Evolutionary conservation across 1,140 invertebrate species (phyloP).

Genomic region (Lordiphosa clarofinis): DNA sequence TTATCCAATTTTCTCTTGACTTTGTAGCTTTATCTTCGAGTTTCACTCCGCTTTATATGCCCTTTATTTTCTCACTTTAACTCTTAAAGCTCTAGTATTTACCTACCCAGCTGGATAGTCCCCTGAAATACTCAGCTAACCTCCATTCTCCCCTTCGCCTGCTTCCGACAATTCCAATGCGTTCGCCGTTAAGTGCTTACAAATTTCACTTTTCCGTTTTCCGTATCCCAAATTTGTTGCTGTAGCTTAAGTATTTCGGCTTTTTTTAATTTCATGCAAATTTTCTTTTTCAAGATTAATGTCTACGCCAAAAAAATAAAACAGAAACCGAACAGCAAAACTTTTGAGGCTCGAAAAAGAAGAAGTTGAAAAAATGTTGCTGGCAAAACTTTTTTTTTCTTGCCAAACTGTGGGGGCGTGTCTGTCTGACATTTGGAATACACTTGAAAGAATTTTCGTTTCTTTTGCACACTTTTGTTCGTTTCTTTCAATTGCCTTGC

Average conservation of each 20-base stretch:
- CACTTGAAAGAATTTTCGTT: constrained; percentile 25
- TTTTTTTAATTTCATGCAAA: constrained; percentile 76
- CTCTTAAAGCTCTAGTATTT: constrained; percentile 8
- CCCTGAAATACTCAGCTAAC: background rate
- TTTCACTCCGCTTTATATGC: too few species aligned
- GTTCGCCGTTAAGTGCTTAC: constrained; percentile 57
- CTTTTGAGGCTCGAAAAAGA: constrained; percentile 23
- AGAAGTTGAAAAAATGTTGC: constrained; percentile 13
- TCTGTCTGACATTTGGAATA: constrained; percentile 33
- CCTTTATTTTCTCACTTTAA: too few species aligned
- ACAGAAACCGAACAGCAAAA: constrained; percentile 11
- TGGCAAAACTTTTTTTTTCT: constrained; percentile 24
- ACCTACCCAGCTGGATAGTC: background rate
- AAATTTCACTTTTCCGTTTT: constrained; percentile 69
- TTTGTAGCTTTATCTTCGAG: too few species aligned
- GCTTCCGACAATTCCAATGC: constrained; percentile 18
- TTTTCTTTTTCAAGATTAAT: constrained; percentile 74
- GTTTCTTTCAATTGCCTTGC: constrained; percentile 25
- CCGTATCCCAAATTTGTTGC: constrained; percentile 16
- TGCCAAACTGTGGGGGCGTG: constrained; percentile 18
- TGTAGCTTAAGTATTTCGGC: constrained; percentile 57
- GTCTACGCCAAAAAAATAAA: constrained; percentile 40
- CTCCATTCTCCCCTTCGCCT: too few species aligned
- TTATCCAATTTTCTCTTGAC: too few species aligned
- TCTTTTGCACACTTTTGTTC: too few species aligned